Conservation (phyloP, 2,113 vertebrate species). For the Phalacrocorax brasilianus region DNA sequence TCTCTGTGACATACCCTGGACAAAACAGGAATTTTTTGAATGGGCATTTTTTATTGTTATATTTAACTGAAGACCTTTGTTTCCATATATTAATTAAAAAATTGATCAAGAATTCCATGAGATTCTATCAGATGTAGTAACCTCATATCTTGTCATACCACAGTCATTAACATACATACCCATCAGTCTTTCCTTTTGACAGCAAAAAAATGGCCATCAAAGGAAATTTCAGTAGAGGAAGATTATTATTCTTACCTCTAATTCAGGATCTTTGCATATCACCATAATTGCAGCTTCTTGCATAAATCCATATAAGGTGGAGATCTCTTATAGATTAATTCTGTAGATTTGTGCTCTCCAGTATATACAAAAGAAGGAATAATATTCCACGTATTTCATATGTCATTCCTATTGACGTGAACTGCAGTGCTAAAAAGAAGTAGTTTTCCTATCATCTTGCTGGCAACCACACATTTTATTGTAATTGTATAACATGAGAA, state of each 20-base stretch:
- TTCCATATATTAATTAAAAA: not conserved
- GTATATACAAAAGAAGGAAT: not conserved
- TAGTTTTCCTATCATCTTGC: not conserved
- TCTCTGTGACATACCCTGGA: not conserved
- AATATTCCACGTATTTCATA: not conserved
- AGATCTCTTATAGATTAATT: not conserved
- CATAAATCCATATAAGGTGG: not conserved
- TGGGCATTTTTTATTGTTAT: not conserved
- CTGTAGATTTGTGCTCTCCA: not conserved
- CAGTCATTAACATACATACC: no score
- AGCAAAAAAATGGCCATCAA: not conserved
- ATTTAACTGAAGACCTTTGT: not conserved
- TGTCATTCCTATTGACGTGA: not conserved
- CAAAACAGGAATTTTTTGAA: not conserved
- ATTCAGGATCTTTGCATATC: not conserved
- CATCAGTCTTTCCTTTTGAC: not conserved
- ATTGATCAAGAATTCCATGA: not conserved
- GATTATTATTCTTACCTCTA: not conserved
- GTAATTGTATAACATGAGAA: not conserved
- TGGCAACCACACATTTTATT: not conserved
- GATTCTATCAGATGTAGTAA: not conserved
- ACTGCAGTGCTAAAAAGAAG: not conserved
- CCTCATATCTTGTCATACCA: not conserved
- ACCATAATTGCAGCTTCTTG: not conserved
- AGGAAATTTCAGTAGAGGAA: not conserved